A percentile compares a stretch with the other conserved stretches of the same genome.
These are phyloP conservation scores for Sminthopsis crassicaudata DNA, from an alignment of 2,113 vertebrate genomes.

Conservation along the genomic window DNA sequence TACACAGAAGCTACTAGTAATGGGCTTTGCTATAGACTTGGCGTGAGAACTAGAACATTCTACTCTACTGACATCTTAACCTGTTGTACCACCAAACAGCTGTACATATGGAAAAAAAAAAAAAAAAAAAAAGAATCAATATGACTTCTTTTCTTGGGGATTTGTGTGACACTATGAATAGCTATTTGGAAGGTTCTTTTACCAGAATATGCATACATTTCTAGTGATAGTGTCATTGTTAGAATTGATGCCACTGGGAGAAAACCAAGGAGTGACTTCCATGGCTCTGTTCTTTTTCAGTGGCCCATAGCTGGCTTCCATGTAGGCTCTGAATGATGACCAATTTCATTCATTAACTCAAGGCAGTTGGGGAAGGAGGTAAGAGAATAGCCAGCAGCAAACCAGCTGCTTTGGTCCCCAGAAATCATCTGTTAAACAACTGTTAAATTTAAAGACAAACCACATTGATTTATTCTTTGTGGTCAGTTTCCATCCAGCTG, in stretches of 20 bases:
- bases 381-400: slow-evolving; percentile 26
- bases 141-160: background rate
- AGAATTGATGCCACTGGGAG: background rate
- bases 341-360: slow-evolving; percentile 41
- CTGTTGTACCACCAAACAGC: background rate
- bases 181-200: background rate
- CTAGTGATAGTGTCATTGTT: fast-evolving
- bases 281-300: background rate
- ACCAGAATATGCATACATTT: background rate
- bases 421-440: slow-evolving; percentile 27
- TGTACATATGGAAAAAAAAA: background rate
- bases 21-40: background rate
- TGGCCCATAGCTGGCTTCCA: background rate
- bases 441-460: slow-evolving; percentile 33
- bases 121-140: background rate
- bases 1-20: background rate
- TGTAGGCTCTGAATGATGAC: background rate
- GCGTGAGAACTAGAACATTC: background rate
- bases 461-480: slow-evolving; percentile 36
- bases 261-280: background rate
- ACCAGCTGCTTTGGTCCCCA: slow-evolving; percentile 46
- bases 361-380: slow-evolving; percentile 55
- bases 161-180: fast-evolving
- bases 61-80: background rate
- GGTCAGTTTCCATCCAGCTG: slow-evolving; percentile 14